Evolutionary conservation across 2,888 invertebrate genomes (phyloP), one percentile per base, ranked within the genome.

Genomic region (Choreutis nemorana): DNA sequence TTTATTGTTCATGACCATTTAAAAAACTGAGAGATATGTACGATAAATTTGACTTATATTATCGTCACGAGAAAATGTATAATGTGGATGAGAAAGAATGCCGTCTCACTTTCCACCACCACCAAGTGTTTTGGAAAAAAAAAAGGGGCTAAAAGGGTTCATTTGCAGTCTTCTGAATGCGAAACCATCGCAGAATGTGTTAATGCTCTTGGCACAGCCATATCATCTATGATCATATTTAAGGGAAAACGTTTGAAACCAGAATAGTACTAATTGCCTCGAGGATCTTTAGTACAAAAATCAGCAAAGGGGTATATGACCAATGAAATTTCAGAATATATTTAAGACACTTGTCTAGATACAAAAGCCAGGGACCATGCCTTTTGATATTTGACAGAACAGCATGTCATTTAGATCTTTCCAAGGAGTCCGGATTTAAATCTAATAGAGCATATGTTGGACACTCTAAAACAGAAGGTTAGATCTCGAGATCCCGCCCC

Each of bases 81-180:
- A 44, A 44, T 14, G 42, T 44, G 39, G 42, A 40, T 34, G 40
- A 44, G 30, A 45, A 45, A 32, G 41, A 40, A 2, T 44, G 41
- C 29, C 40, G 39, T 5, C 28, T 45, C 0, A 48, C 40, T 0
- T 32, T 44, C 8, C 44, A 45, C 32, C 39, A 44, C 29, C 40
- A 44, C 30, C 41, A 23, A 34, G 7, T 28, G 41, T 42, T 35
- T 37, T 44, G 30, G 44, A n/a, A n/a, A 40, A 3, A 15, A 40
- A 32, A 41, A 42, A 28, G 44, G 42, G 6, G 28, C 37, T 14
- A 44, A 42, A 34, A 39, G 42, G 8, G 41, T 43, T 4, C 41
- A 42, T 33, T 38, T 42, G 12, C 32, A 32, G 30, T 13, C 39
- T 28, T 32, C 38, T 2, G 41, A 44, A 39, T 36, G 34, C 10